Evolutionary conservation across 2,888 invertebrate genomes (phyloP), one percentile per base, ranked within the genome.

Genomic region (Toxonevra muliebris): DNA sequence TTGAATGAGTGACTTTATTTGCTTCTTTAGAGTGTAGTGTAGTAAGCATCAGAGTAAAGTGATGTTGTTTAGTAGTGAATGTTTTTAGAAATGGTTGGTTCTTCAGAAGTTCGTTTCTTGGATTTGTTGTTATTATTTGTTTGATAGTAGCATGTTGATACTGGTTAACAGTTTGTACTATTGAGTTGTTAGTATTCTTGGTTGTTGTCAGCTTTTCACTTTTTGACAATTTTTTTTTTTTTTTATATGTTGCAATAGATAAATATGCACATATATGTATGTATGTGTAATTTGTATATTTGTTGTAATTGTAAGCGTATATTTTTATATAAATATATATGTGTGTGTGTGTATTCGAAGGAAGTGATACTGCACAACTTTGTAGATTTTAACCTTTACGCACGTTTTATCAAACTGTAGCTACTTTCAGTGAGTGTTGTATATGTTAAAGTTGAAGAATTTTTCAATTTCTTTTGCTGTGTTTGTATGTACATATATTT

Each of bases 331-430:
- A 17, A 13, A 19, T 30, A 20, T 48, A 8, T 48, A 48, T 48
- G 48, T 48, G 8, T 48, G 48, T 48, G 48, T 15, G 48, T 30
- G 30, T 30, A 7, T 53, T 11, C 11, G 53, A 15, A 17, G 11
- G 8, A 53, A 11, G 17, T 53, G 4, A 8, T 4, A 19, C 45
- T 43, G 10, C 61, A 17, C 40, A 61, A 52, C 50, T 61, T 54
- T 64, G 57, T 57, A 40, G 40, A 57, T 50, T 64, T 13, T 57
- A 48, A 45, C 50, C 43, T 48, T 57, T 45, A 64, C 58, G 64
- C 64, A 64, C 64, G 64, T 64, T 64, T 64, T 50, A 15, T 20
- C 48, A 64, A 48, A 59, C 17, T 61, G 19, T 59, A n/a, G 9
- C 20, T 43, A 41, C 17, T 43, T 40, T 17, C n/a, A 5, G 42